Evolutionary conservation across 1,140 invertebrate species (phyloP).

Genomic region (Scaptomyza graminum): DNA sequence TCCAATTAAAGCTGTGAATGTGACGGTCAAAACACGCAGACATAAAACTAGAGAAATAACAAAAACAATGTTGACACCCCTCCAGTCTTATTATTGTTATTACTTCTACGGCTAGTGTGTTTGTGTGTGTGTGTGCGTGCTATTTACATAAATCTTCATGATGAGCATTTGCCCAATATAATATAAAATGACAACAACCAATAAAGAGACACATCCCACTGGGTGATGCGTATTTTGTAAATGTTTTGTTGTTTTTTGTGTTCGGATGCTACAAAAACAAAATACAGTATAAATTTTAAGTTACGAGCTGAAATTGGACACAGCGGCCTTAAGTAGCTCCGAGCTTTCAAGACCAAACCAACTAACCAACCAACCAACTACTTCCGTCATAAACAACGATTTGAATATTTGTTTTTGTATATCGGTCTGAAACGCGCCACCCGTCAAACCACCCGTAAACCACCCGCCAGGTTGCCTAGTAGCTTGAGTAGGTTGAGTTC

Average conservation of each 20-base stretch:
- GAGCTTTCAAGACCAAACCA: slow-evolving; percentile 13
- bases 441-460: too few species aligned
- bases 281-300: slow-evolving; percentile 58
- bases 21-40: slow-evolving; percentile 37
- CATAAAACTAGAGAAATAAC: slow-evolving; percentile 1
- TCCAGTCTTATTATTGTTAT: slow-evolving; percentile 47
- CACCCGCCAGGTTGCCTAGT: background rate
- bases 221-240: slow-evolving; percentile 9
- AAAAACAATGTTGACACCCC: slow-evolving; percentile 43
- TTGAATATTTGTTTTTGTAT: slow-evolving; percentile 47
- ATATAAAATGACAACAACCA: slow-evolving; percentile 29
- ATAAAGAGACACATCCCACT: slow-evolving; percentile 24
- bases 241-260: slow-evolving; percentile 38
- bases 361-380: slow-evolving; percentile 30
- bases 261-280: slow-evolving; percentile 5
- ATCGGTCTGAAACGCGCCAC: slow-evolving; percentile 18
- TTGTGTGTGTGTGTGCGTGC: slow-evolving; percentile 9
- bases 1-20: slow-evolving; percentile 64
- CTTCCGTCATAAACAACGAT: slow-evolving; percentile 67
- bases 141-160: slow-evolving; percentile 80
- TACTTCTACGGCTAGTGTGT: slow-evolving; percentile 36
- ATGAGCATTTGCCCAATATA: slow-evolving; percentile 20
- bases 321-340: slow-evolving; percentile 58
- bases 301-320: slow-evolving; percentile 58
- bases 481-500: background rate